phyloP scores from a whole-genome alignment of 2,797 vertebrate genomes.

The Sparus aurata region DNA sequence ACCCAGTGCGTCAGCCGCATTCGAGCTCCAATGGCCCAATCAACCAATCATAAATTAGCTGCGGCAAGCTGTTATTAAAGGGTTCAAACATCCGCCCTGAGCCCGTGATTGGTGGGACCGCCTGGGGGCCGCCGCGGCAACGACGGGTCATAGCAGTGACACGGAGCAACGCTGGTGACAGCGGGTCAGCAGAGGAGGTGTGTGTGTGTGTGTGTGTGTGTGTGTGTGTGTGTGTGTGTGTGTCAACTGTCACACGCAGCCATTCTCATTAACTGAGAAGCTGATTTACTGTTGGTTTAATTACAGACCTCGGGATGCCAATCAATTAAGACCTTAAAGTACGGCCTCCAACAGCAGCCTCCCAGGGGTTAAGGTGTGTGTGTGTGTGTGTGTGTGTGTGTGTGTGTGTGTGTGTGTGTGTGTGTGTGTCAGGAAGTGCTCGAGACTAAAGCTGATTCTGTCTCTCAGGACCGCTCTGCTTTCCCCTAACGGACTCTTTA shows the following conservation, averaged over 20 bases:
- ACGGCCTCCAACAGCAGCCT: slow-evolving; percentile 31
- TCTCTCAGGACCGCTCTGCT: slow-evolving; percentile 27
- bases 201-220: slow-evolving; percentile 37
- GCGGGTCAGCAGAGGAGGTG: slow-evolving; percentile 47
- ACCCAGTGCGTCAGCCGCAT: slow-evolving; percentile 53
- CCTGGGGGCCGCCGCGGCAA: slow-evolving; percentile 74
- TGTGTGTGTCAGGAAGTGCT: slow-evolving; percentile 58
- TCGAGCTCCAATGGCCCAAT: slow-evolving; percentile 64
- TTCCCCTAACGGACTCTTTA: slow-evolving; percentile 45
- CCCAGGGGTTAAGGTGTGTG: slow-evolving; percentile 31
- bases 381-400: slow-evolving; percentile 25
- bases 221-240: slow-evolving; percentile 38
- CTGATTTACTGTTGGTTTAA: slow-evolving; percentile 83
- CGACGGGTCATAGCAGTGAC: slow-evolving; percentile 76
- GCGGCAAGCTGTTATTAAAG: slow-evolving; percentile 75
- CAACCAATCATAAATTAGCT: slow-evolving; percentile 80
- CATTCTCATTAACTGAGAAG: slow-evolving; percentile 77
- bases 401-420: slow-evolving; percentile 23
- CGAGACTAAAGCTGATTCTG: slow-evolving; percentile 58
- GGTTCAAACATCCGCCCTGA: slow-evolving; percentile 71
- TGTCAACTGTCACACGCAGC: slow-evolving; percentile 71
- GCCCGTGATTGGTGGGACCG: slow-evolving; percentile 70
- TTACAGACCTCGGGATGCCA: slow-evolving; percentile 66
- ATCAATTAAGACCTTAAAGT: slow-evolving; percentile 66
- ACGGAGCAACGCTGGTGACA: slow-evolving; percentile 68